A percentile compares a stretch with the other conserved stretches of the same genome.
These are phyloP conservation scores for Asobara japonica DNA, from an alignment of 1,140 invertebrate species.

Conservation along the genomic window DNA sequence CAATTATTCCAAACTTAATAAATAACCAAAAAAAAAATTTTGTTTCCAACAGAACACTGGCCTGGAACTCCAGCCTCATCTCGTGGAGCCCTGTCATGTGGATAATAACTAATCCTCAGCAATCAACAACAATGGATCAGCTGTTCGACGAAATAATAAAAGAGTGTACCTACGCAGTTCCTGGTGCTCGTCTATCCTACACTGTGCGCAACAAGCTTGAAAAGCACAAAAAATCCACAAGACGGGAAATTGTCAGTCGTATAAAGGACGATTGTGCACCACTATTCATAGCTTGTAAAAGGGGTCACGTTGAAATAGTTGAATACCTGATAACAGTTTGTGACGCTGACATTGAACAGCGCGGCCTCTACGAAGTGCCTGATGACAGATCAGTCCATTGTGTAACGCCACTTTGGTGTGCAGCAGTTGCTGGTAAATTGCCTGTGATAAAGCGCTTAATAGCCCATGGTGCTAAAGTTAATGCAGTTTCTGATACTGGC, in stretches of 20 bases:
- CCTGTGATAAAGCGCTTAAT: constrained; percentile 82
- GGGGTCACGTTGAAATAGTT: constrained; percentile 87
- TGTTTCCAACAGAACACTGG: not conserved
- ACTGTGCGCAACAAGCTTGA: constrained; percentile 73
- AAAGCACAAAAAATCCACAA: constrained; percentile 67
- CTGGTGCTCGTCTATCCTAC: constrained; percentile 75
- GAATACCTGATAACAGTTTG: constrained; percentile 88
- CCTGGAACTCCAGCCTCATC: not conserved
- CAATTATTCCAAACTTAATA: too few species aligned
- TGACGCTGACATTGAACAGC: constrained; percentile 84
- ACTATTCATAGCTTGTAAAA: constrained; percentile 86
- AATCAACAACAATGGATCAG: constrained; percentile 67
- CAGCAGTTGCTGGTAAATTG: constrained; percentile 86
- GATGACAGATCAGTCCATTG: constrained; percentile 80
- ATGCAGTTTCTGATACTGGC: constrained; percentile 86
- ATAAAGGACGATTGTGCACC: constrained; percentile 83
- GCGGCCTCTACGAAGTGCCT: constrained; percentile 79
- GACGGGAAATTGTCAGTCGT: constrained; percentile 74
- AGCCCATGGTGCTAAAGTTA: constrained; percentile 82
- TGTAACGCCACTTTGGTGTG: constrained; percentile 93
- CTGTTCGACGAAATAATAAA: constrained; percentile 75
- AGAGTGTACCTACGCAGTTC: constrained; percentile 75
- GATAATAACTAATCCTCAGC: constrained; percentile 55
- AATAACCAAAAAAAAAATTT: not conserved
- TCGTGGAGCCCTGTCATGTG: constrained; percentile 22